Evolutionary conservation across 2,797 vertebrate genomes (phyloP).

Genomic region (Dallia pectoralis): DNA sequence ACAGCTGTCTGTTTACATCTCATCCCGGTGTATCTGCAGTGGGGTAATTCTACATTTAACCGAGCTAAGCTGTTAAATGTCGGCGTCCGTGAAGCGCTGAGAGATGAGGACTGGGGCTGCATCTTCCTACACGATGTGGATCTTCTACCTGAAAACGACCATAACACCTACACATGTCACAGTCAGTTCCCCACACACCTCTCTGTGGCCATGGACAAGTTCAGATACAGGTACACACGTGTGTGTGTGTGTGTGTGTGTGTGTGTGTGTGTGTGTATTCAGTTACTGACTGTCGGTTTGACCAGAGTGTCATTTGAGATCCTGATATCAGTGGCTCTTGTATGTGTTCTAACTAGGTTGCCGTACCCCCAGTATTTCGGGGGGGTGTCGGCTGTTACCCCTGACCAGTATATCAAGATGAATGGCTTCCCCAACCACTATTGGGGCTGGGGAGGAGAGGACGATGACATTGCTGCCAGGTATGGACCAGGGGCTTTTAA

Average conservation of each 20-base stretch:
- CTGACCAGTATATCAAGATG: conserved; percentile 96
- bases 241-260: conserved; percentile 25
- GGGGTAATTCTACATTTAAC: conserved; percentile 92
- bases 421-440: conserved; percentile 97
- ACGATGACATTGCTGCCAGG: conserved; percentile 94
- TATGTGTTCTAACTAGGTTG: conserved; percentile 72
- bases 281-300: neutral
- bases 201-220: conserved; percentile 96
- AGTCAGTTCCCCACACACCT: conserved; percentile 88
- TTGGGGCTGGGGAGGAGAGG: conserved; percentile 97
- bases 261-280: conserved; percentile 26
- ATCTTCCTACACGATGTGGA: conserved; percentile 94
- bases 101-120: conserved; percentile 93
- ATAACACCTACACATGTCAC: conserved; percentile 95
- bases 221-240: conserved; percentile 80
- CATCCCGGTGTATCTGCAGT: conserved; percentile 62
- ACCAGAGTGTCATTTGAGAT: neutral
- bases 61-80: conserved; percentile 94
- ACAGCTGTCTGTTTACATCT: neutral
- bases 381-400: conserved; percentile 91
- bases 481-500: conserved; percentile 48
- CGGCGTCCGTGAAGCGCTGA: conserved; percentile 89
- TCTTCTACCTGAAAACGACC: conserved; percentile 93
- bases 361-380: conserved; percentile 95
- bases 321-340: neutral